Evolutionary conservation across 2,113 vertebrate species (phyloP).

Genomic region (Salminus brasiliensis): DNA sequence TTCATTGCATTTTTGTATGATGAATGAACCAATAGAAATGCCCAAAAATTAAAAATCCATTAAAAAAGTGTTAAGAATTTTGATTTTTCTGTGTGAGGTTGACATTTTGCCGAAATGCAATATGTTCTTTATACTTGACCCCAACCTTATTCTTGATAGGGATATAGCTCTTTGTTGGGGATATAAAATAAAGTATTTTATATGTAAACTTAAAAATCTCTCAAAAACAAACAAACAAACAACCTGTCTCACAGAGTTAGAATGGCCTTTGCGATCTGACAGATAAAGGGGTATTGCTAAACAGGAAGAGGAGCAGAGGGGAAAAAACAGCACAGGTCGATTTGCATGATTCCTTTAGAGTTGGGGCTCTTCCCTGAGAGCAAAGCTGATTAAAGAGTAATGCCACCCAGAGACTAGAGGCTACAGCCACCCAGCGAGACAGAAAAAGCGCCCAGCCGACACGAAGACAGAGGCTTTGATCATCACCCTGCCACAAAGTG

Average conservation of each 20-base stretch:
- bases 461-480: conserved; percentile 36
- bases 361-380: conserved; percentile 56
- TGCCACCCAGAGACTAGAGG: conserved; percentile 55
- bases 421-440: conserved; percentile 11
- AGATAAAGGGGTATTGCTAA: conserved; percentile 15
- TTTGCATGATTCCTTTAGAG: conserved; percentile 60
- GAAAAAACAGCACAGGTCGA: conserved; percentile 27
- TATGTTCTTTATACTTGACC: no score
- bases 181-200: neutral
- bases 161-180: no score
- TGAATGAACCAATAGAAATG: no score
- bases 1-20: no score
- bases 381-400: conserved; percentile 67
- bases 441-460: neutral
- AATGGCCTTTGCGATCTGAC: conserved; percentile 7
- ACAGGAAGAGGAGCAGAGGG: neutral
- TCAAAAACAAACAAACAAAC: neutral
- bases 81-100: no score
- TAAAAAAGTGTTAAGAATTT: no score
- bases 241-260: neutral
- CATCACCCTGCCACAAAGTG: conserved; percentile 51
- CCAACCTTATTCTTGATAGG: no score
- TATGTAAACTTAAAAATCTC: neutral
- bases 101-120: no score
- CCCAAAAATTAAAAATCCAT: no score